Evolutionary conservation across 2,113 vertebrate species (phyloP), one percentile per base, ranked within the genome.

Genomic region (Triplophysa tibetana): DNA sequence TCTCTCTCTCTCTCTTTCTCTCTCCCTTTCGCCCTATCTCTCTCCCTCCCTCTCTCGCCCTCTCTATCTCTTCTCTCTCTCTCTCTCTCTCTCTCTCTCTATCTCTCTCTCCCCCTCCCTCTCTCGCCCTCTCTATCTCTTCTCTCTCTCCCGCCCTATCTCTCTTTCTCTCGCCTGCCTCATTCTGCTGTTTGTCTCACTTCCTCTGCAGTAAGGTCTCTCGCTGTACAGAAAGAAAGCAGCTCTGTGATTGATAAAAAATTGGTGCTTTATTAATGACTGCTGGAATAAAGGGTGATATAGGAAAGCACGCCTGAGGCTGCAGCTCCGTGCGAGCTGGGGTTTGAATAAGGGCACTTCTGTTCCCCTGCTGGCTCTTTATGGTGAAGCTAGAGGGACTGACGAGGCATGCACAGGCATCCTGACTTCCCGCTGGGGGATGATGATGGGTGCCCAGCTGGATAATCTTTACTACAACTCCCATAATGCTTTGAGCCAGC

Each of bases 21-120:
- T 84, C 83, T 84, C 87, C 85, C 77, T 86, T 67, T 52, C 29
- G 52, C 63, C 26, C 52, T 29, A 74, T 60, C 79, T 70, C 79
- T 70, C 85, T 62, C 72, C 75, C 4, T 1, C 33, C 0, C 33
- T 38, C 33, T 7, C 7, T 33, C 29, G 1, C 29, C 1, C 29
- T 33, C 29, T 33, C 26, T 1, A 2, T 29, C 26, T 29, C 26
- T n/a, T n/a, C n/a, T 29, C 29, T 29, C 29, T 29, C 29, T 29
- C 29, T 29, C 29, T 29, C 29, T 29, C 29, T 29, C 29, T 29
- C 29, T 4, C 29, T 4, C 29, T 29, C 29, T 4, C 29, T 4
- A 0, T 29, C 29, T 29, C 29, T 29, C 29, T 29, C 29, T 29
- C 29, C 4, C 29, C 4, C 29, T 29, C 29, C 4, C 29, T 29